Conservation (phyloP, 2,113 vertebrate genomes). For the Scatophagus argus region DNA sequence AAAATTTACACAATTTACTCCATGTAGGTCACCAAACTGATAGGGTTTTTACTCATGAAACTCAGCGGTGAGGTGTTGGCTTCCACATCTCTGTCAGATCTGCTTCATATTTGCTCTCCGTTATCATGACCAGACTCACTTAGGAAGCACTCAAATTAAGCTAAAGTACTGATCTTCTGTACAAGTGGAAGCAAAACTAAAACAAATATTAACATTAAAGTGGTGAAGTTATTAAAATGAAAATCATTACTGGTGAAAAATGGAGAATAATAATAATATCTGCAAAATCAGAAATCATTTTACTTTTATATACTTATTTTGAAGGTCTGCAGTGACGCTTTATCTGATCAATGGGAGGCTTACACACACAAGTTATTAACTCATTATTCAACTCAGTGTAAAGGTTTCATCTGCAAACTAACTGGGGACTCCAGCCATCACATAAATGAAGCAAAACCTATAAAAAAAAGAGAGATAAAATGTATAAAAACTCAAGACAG, state of each 20-base stretch:
- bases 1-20: constrained; percentile 35
- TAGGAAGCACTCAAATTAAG: not conserved
- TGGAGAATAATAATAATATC: not conserved
- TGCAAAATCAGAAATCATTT: not conserved
- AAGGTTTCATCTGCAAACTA: too few relatives aligned
- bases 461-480: not conserved
- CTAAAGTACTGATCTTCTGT: not conserved
- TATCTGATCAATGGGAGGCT: too few relatives aligned
- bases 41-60: not conserved
- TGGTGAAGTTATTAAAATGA: not conserved
- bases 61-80: not conserved
- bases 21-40: constrained; percentile 58
- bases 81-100: not conserved
- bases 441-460: not conserved
- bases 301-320: not conserved
- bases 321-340: not conserved
- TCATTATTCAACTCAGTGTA: too few relatives aligned
- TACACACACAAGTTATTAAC: too few relatives aligned
- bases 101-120: not conserved
- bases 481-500: not conserved
- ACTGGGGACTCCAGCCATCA: not conserved
- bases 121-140: not conserved
- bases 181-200: not conserved
- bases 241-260: too few relatives aligned
- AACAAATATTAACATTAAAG: not conserved